Conservation (phyloP, 2,113 vertebrate species). For the Pan paniscus region DNA sequence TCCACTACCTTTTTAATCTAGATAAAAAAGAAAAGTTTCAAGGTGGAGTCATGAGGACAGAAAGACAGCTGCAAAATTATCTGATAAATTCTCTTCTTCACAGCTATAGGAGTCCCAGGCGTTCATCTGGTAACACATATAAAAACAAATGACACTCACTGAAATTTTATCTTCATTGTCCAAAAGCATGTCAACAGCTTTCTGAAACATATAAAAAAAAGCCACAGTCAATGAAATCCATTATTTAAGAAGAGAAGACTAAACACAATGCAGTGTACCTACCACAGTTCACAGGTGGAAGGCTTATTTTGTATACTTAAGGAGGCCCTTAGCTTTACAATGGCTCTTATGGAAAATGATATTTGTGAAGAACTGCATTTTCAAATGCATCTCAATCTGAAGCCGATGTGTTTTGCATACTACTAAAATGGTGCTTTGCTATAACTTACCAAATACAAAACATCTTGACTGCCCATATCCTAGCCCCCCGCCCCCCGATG, state of each 20-base stretch:
- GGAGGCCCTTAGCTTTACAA: not conserved
- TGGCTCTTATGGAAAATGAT: not conserved
- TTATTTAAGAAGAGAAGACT: not conserved
- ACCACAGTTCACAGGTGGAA: not conserved
- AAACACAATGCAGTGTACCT: not conserved
- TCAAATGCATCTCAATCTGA: not conserved
- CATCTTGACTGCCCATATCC: not conserved
- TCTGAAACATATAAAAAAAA: slow-evolving; percentile 84
- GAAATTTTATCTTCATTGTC: slow-evolving; percentile 99
- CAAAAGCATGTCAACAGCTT: slow-evolving; percentile 99
- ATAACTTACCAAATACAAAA: not conserved
- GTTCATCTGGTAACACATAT: not conserved
- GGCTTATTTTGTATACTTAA: not conserved
- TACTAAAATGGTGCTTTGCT: not conserved
- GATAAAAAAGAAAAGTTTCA: slow-evolving; percentile 45
- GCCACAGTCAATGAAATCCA: not conserved
- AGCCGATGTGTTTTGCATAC: not conserved
- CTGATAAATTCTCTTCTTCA: not conserved
- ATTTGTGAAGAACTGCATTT: not conserved
- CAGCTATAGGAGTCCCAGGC: not conserved
- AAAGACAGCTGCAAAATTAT: not conserved
- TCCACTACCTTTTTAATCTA: slow-evolving; percentile 96
- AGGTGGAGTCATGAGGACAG: not conserved
- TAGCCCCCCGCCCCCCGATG: not conserved
- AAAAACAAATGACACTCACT: slow-evolving; percentile 85